phyloP scores from a whole-genome alignment of 2,113 vertebrate genomes.

The Cacatua alba region DNA sequence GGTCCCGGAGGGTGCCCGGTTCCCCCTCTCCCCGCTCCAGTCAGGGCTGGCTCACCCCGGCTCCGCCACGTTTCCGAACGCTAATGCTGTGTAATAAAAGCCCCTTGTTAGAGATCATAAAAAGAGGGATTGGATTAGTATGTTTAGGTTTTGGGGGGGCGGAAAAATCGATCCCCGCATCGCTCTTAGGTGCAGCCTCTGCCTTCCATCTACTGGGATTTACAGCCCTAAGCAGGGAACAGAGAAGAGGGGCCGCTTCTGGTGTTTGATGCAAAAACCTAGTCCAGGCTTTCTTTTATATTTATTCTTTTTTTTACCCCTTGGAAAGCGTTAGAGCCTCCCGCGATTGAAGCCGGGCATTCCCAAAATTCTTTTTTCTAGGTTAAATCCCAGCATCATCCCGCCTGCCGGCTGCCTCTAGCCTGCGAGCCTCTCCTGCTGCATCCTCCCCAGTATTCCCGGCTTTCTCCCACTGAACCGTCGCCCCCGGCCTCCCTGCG shows the following conservation, averaged over 20 bases:
- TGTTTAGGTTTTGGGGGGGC: conserved; percentile 8
- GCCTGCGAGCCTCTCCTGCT: not conserved
- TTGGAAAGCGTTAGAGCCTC: not conserved
- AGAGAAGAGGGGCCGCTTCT: not conserved
- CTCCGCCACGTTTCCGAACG: conserved; percentile 28
- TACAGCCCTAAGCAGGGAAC: conserved; percentile 5
- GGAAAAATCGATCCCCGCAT: not conserved
- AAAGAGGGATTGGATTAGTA: conserved; percentile 63
- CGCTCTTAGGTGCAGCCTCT: conserved; percentile 1
- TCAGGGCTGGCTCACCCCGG: not conserved
- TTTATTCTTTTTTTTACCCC: no score
- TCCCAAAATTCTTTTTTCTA: not conserved
- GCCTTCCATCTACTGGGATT: conserved; percentile 36
- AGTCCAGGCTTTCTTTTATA: not conserved
- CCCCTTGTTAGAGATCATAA: conserved; percentile 64
- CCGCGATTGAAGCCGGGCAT: not conserved
- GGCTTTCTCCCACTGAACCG: not conserved
- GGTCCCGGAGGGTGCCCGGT: no score
- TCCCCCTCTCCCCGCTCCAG: not conserved
- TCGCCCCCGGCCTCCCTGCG: not conserved
- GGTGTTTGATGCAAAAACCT: not conserved
- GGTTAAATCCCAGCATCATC: not conserved
- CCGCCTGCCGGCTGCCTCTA: not conserved
- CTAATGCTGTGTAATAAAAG: conserved; percentile 58
- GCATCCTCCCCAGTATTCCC: not conserved